These are phyloP conservation scores for Buceros bicornis DNA, from an alignment of 2,797 vertebrate species.

Conservation along the genomic window DNA sequence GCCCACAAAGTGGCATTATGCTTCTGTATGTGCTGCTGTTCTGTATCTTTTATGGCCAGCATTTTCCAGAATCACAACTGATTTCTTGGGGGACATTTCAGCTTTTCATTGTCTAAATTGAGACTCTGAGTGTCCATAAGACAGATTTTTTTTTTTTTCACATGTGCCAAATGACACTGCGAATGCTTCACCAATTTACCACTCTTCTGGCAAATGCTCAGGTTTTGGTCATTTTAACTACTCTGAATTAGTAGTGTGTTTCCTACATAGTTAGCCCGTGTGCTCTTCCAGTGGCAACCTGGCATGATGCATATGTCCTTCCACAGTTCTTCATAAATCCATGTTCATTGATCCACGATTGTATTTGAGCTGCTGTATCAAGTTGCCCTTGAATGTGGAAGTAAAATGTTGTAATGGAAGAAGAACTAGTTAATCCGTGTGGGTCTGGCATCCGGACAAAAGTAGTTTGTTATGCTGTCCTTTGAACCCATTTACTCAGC, in stretches of 20 bases:
- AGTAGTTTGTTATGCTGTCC: conserved; percentile 52
- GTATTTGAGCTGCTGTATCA: conserved; percentile 15
- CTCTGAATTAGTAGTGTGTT: background rate
- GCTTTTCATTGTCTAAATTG: background rate
- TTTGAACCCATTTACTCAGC: conserved; percentile 55
- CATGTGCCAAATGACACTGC: background rate
- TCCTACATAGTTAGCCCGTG: background rate
- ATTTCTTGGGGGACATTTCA: background rate
- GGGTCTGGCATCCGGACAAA: conserved; percentile 39
- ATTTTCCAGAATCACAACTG: background rate
- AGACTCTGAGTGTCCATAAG: background rate
- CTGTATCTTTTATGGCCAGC: background rate
- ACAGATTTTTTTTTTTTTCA: background rate
- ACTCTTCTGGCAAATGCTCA: background rate
- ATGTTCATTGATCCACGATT: background rate
- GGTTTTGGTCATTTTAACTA: background rate
- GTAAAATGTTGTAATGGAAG: conserved; percentile 46
- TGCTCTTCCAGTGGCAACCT: background rate
- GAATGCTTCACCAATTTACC: background rate
- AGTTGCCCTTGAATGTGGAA: conserved; percentile 18
- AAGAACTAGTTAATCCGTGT: conserved; percentile 26
- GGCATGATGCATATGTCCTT: background rate
- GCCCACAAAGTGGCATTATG: background rate
- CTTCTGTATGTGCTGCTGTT: background rate
- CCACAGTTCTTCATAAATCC: conserved; percentile 23